These are phyloP conservation scores for Paramormyrops hopkinsi DNA, from an alignment of 2,797 vertebrate genomes.

Conservation along the genomic window DNA sequence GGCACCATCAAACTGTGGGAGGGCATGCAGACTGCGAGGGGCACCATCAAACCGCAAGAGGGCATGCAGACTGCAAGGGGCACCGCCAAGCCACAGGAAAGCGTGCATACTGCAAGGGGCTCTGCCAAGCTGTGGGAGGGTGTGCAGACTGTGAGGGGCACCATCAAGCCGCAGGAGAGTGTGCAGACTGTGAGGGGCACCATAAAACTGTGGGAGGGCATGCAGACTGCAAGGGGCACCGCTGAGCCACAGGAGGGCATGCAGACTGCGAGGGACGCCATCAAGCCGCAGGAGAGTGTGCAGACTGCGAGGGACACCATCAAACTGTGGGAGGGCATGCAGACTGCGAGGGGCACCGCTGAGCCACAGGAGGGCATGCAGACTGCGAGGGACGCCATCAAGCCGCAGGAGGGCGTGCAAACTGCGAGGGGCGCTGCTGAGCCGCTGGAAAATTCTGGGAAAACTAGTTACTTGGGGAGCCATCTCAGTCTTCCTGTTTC, in stretches of 20 bases:
- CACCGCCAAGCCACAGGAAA: fast-evolving
- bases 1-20: too few relatives aligned
- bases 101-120: too few relatives aligned
- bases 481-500: neutral
- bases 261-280: neutral
- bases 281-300: neutral
- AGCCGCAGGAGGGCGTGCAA: neutral
- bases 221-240: neutral
- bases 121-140: fast-evolving
- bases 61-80: neutral
- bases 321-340: neutral
- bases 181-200: neutral
- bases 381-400: fast-evolving
- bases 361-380: neutral
- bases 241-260: neutral
- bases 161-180: neutral
- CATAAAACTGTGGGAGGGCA: neutral
- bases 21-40: too few relatives aligned
- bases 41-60: too few relatives aligned
- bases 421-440: neutral
- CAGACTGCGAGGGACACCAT: neutral
- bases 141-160: neutral
- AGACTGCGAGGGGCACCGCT: neutral
- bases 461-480: neutral
- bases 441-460: neutral